Conservation (phyloP, 2,797 vertebrate species). For the Phylloscopus collybita region DNA sequence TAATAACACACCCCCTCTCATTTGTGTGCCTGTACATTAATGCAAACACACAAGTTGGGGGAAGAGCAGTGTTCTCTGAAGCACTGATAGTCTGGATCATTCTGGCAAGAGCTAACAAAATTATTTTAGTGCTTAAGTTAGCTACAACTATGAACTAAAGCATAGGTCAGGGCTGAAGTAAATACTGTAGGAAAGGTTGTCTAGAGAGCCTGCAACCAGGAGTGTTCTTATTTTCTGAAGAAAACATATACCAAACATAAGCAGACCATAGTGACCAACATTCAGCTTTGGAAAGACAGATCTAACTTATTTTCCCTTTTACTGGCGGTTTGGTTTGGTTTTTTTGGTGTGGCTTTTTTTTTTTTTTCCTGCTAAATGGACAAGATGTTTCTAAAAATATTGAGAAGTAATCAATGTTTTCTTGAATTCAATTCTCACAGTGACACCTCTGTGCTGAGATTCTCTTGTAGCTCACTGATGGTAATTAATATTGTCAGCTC, state of each 20-base stretch:
- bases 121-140: neutral
- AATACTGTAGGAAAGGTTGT: neutral
- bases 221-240: neutral
- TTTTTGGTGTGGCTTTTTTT: neutral
- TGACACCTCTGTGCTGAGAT: neutral
- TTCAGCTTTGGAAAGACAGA: neutral
- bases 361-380: neutral
- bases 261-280: neutral
- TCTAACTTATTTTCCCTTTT: neutral
- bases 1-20: rapidly evolving
- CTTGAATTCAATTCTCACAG: neutral
- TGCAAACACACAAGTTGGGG: neutral
- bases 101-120: neutral
- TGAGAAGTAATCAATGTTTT: neutral
- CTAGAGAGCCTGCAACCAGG: neutral
- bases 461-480: neutral
- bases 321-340: neutral
- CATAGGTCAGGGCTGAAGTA: neutral
- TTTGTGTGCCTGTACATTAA: neutral
- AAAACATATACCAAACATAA: neutral
- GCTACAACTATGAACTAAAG: neutral
- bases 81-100: neutral
- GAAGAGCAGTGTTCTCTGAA: neutral
- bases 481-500: neutral
- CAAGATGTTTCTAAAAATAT: neutral